These are phyloP conservation scores for Sander lucioperca DNA, from an alignment of 2,113 vertebrate species.

Conservation along the genomic window DNA sequence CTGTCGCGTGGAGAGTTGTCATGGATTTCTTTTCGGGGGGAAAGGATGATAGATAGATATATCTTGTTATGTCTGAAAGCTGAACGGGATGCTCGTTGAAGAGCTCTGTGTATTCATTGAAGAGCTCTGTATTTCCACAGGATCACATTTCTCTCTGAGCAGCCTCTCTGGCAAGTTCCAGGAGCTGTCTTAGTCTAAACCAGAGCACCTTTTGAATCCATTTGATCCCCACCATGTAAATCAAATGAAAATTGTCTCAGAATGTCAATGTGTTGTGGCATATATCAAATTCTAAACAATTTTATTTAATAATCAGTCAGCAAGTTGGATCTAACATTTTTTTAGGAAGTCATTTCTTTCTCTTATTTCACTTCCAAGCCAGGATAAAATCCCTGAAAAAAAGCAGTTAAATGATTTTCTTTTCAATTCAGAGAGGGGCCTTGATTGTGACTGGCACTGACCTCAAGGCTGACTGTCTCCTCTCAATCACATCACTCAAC, in stretches of 20 bases:
- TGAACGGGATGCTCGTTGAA: constrained; percentile 52
- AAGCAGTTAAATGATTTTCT: background rate
- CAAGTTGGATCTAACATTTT: background rate
- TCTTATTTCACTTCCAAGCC: background rate
- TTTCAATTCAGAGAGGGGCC: background rate
- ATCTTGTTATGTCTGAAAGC: constrained; percentile 60
- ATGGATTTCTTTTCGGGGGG: constrained; percentile 22
- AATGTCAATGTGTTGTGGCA: background rate
- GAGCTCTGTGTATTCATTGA: constrained; percentile 57
- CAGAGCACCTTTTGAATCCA: constrained; percentile 27
- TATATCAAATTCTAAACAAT: background rate
- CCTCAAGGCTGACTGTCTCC: background rate
- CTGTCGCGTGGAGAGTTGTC: constrained; percentile 46
- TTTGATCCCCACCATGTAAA: constrained; percentile 12
- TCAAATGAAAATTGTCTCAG: background rate
- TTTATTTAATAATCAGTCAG: background rate
- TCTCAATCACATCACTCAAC: constrained; percentile 19
- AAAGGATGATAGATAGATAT: constrained; percentile 50
- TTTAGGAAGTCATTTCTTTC: background rate
- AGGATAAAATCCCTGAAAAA: background rate
- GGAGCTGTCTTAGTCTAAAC: constrained; percentile 44
- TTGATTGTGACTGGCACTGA: constrained; percentile 3
- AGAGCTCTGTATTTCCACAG: constrained; percentile 58
- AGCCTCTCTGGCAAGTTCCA: constrained; percentile 28
- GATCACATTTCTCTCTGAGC: constrained; percentile 50